Percentiles rank a stretch among this genome's conserved stretches.
phyloP scores from a whole-genome alignment of 2,888 invertebrate genomes.

The Cheilosia urbana region DNA sequence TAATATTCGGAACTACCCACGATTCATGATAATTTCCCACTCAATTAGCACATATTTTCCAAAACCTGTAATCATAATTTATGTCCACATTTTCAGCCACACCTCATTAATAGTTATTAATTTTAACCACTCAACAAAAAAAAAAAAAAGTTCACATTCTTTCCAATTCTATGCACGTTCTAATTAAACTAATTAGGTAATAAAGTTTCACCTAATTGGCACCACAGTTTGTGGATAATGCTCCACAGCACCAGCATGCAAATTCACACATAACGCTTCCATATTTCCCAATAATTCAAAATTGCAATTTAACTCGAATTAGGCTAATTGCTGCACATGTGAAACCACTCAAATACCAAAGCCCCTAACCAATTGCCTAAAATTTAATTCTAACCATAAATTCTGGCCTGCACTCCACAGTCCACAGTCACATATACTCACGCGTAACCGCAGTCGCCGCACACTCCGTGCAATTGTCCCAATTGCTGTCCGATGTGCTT shows the following conservation, averaged over 20 bases:
- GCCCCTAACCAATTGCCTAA: conserved; percentile 2
- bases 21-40: not conserved
- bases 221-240: conserved; percentile 13
- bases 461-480: conserved; percentile 4
- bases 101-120: not conserved
- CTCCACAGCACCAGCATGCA: not conserved
- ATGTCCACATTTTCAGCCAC: not conserved
- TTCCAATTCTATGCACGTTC: not conserved
- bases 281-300: conserved; percentile 33
- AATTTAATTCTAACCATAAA: conserved; percentile 35
- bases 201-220: conserved; percentile 46
- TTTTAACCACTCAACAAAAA: not conserved
- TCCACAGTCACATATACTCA: not conserved
- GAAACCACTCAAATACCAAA: not conserved
- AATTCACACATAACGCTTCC: not conserved
- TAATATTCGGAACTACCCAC: too few relatives aligned
- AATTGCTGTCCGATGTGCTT: conserved; percentile 13
- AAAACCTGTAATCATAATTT: too few relatives aligned
- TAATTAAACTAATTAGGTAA: conserved; percentile 62
- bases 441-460: conserved; percentile 32
- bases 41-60: too few relatives aligned
- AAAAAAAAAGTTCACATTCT: not conserved
- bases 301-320: conserved; percentile 40
- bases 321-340: conserved; percentile 45
- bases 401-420: not conserved